Evolutionary conservation across 2,113 vertebrate genomes (phyloP).

Genomic region (Antechinus flavipes): DNA sequence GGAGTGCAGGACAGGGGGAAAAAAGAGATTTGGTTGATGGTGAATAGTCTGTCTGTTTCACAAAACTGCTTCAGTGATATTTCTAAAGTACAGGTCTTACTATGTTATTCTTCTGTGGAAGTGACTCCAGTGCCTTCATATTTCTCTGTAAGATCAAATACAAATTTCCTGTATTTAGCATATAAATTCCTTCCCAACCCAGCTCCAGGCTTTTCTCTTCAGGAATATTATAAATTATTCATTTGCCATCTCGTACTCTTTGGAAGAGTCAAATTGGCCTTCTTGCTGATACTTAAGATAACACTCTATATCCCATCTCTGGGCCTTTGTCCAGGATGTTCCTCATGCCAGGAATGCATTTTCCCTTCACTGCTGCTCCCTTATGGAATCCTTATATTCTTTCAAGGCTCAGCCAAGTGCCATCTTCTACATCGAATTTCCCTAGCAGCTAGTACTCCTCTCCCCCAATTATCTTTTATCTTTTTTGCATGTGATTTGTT

Average conservation of each 20-base stretch:
- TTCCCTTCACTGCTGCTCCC: background rate
- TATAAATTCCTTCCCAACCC: background rate
- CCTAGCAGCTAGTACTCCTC: background rate
- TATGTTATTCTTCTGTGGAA: background rate
- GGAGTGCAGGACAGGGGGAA: slow-evolving; percentile 22
- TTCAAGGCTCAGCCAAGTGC: background rate
- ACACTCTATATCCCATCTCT: background rate
- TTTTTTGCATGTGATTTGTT: background rate
- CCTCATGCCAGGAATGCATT: background rate
- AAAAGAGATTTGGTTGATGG: background rate
- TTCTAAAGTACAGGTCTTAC: background rate
- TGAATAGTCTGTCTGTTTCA: background rate
- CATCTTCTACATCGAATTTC: background rate
- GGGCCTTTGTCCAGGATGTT: background rate
- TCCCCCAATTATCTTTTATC: background rate
- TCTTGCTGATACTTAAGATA: background rate
- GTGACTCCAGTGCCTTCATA: background rate
- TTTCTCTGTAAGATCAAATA: background rate
- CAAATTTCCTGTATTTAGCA: background rate
- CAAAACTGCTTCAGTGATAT: background rate
- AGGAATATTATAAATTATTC: background rate
- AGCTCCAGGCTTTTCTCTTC: background rate
- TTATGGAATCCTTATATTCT: background rate
- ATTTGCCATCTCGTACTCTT: background rate
- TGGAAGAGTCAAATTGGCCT: background rate